Conservation (phyloP, 2,113 vertebrate species). For the Chelonoidis abingdonii region DNA sequence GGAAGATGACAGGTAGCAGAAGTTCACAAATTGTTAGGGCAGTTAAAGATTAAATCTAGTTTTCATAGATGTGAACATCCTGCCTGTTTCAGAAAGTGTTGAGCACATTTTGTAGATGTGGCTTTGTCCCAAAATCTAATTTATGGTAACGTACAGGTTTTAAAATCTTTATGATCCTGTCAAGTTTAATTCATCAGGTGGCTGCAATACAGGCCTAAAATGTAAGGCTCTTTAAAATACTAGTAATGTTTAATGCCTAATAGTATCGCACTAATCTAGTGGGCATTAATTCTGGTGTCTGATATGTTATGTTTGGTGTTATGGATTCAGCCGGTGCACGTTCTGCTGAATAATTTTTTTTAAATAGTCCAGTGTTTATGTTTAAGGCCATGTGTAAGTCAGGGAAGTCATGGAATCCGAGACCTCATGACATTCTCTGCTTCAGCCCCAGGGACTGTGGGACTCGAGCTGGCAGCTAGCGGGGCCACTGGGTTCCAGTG, state of each 20-base stretch:
- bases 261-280: fast-evolving
- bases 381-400: background rate
- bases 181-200: background rate
- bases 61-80: background rate
- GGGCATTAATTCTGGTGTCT: background rate
- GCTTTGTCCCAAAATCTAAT: background rate
- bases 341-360: background rate
- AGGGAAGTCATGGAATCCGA: too few species aligned
- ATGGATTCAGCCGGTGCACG: background rate
- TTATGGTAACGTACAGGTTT: background rate
- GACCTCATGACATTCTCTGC: too few species aligned
- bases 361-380: background rate
- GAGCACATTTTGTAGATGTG: background rate
- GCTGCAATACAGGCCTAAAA: background rate
- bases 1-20: background rate
- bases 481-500: too few species aligned
- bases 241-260: background rate
- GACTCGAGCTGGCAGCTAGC: too few species aligned
- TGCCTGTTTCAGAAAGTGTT: background rate
- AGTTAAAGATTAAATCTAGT: background rate
- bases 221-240: background rate
- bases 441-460: too few species aligned
- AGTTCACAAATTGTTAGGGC: background rate
- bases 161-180: background rate
- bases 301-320: fast-evolving